phyloP scores from a whole-genome alignment of 2,888 invertebrate species.

The Xestobium rufovillosum region DNA sequence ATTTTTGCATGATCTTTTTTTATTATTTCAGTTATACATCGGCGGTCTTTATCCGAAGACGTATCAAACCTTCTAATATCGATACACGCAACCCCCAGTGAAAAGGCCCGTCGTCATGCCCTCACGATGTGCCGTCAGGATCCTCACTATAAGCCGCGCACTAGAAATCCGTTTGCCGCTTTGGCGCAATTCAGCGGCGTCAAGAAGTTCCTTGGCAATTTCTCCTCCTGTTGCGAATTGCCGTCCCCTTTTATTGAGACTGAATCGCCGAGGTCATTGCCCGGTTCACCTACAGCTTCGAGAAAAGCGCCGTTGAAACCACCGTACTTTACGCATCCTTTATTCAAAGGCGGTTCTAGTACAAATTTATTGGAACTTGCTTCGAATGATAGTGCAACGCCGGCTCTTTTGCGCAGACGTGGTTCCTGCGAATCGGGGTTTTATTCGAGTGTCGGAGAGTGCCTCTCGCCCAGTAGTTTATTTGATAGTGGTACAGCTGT shows the following conservation, averaged over 20 bases:
- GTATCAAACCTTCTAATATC: slow-evolving; percentile 53
- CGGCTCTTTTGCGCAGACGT: slow-evolving; percentile 51
- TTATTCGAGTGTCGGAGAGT: slow-evolving; percentile 72
- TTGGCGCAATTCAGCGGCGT: slow-evolving; percentile 72
- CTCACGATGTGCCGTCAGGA: slow-evolving; percentile 78
- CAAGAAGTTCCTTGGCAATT: slow-evolving; percentile 72
- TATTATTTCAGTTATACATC: slow-evolving; percentile 50
- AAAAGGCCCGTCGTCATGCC: slow-evolving; percentile 66
- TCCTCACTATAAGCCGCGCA: slow-evolving; percentile 68
- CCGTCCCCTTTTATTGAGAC: slow-evolving; percentile 56
- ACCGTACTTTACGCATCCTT: slow-evolving; percentile 53
- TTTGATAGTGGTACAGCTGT: slow-evolving; percentile 54
- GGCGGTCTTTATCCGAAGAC: slow-evolving; percentile 69
- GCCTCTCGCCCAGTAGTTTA: slow-evolving; percentile 39
- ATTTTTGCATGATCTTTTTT: no score
- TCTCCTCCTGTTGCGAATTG: slow-evolving; percentile 71
- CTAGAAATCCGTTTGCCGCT: slow-evolving; percentile 65
- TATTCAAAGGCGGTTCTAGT: slow-evolving; percentile 39
- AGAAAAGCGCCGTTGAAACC: slow-evolving; percentile 39
- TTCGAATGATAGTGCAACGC: slow-evolving; percentile 26
- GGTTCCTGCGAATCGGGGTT: slow-evolving; percentile 87
- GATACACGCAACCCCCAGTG: slow-evolving; percentile 58
- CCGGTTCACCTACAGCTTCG: slow-evolving; percentile 45
- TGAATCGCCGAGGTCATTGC: slow-evolving; percentile 46
- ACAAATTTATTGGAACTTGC: slow-evolving; percentile 38